phyloP scores from a whole-genome alignment of 2,113 vertebrate genomes.

The Prionailurus bengalensis region DNA sequence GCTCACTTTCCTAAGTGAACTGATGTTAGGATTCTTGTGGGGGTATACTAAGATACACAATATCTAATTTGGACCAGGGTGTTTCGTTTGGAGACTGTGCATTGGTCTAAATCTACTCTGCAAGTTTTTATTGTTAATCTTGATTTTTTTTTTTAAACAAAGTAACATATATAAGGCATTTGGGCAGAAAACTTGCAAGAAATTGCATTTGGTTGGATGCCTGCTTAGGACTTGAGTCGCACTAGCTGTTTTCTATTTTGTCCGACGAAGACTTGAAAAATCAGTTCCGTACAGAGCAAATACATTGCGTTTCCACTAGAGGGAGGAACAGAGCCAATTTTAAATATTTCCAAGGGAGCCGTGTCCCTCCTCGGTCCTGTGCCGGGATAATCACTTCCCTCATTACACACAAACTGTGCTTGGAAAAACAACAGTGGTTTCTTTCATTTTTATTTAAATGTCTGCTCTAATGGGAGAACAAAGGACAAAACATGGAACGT shows the following conservation, averaged over 20 bases:
- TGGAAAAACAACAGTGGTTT: neutral
- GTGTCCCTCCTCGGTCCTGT: neutral
- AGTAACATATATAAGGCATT: neutral
- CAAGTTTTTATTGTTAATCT: neutral
- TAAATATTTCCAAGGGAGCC: neutral
- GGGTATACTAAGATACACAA: neutral
- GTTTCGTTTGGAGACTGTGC: neutral
- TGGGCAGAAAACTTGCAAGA: neutral
- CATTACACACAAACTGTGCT: neutral
- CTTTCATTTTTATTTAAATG: constrained; percentile 65
- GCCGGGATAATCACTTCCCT: neutral
- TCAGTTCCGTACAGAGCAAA: neutral
- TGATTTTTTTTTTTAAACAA: neutral
- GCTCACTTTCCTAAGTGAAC: neutral
- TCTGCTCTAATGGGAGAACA: constrained; percentile 30
- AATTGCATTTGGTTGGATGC: too few relatives aligned
- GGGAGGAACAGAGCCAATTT: constrained; percentile 60
- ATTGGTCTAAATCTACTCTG: neutral
- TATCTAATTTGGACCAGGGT: rapidly evolving
- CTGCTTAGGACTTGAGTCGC: neutral
- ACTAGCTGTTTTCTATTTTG: neutral
- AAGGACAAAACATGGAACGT: neutral
- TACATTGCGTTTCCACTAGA: constrained; percentile 41
- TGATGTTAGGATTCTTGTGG: neutral
- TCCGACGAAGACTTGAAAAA: neutral